A percentile compares a stretch with the other conserved stretches of the same genome.
These are phyloP conservation scores for Marmota monax DNA, from an alignment of 2,113 vertebrate species.

Conservation along the genomic window DNA sequence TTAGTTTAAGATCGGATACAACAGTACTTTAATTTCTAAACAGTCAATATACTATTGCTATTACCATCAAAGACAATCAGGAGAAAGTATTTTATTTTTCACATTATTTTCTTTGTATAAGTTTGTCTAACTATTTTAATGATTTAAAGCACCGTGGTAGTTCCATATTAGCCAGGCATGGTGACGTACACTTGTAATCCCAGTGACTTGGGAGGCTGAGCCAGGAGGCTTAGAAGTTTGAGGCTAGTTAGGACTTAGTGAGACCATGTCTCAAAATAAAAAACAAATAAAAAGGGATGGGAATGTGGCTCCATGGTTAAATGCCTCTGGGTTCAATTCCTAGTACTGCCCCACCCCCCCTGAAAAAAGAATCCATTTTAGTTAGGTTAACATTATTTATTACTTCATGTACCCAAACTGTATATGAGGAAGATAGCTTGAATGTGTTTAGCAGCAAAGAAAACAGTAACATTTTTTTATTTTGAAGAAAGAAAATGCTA, in stretches of 20 bases:
- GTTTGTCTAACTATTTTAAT: conserved; percentile 4
- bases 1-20: neutral
- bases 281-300: no score
- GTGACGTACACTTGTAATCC: no score
- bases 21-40: conserved; percentile 31
- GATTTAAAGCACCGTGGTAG: neutral
- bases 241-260: no score
- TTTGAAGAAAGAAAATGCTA: conserved; percentile 41
- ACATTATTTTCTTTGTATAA: neutral
- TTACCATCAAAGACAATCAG: neutral
- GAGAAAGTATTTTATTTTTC: conserved; percentile 40
- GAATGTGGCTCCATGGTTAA: no score
- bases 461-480: conserved; percentile 3
- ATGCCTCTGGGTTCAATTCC: no score
- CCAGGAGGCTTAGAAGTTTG: no score
- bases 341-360: no score
- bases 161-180: neutral
- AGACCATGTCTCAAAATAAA: no score
- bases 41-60: neutral
- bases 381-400: neutral
- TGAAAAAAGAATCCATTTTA: neutral
- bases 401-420: neutral
- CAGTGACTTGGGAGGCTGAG: no score
- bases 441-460: neutral
- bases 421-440: neutral